phyloP scores from a whole-genome alignment of 2,888 invertebrate species.

The Conus canariensis region DNA sequence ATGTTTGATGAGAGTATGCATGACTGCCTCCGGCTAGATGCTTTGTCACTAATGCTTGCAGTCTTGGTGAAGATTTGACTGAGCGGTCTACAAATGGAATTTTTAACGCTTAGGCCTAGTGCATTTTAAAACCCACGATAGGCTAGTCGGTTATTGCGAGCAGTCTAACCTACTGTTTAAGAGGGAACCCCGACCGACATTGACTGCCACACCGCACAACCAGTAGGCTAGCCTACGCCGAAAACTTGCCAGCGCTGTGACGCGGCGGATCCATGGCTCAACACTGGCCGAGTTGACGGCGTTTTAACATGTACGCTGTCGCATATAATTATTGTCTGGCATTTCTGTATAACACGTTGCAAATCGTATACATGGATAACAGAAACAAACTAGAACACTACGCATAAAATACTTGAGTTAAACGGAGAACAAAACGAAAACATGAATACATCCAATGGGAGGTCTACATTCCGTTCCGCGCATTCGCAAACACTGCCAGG shows the following conservation, averaged over 20 bases:
- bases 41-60: too few species aligned
- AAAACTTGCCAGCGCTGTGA: background rate
- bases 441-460: background rate
- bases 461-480: constrained; percentile 9
- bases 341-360: background rate
- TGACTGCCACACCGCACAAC: background rate
- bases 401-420: background rate
- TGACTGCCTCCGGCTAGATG: too few species aligned
- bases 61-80: too few species aligned
- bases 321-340: background rate
- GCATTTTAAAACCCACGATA: too few species aligned
- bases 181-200: background rate
- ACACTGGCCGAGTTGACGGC: background rate
- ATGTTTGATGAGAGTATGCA: too few species aligned
- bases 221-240: background rate
- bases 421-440: background rate
- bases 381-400: background rate
- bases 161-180: too few species aligned
- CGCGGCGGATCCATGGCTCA: background rate
- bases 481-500: background rate
- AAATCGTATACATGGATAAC: background rate
- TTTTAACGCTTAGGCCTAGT: too few species aligned
- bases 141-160: too few species aligned
- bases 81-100: too few species aligned
- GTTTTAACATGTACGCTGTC: background rate